Evolutionary conservation across 2,113 vertebrate species (phyloP).

Genomic region (Marmota monax): DNA sequence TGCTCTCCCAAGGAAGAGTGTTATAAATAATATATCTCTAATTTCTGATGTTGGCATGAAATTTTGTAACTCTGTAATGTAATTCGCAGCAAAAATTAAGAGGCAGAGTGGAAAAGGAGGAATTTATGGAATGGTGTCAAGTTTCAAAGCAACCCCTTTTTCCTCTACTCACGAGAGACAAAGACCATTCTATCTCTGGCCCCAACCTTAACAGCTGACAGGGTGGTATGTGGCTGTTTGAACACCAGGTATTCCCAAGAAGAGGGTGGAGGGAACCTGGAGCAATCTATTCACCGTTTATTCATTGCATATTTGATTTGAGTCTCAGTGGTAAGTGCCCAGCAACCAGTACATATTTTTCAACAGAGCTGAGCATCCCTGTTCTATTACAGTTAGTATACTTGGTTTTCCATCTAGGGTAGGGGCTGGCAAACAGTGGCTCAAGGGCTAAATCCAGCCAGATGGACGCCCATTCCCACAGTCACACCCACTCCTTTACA

Average conservation of each 20-base stretch:
- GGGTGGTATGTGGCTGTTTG: background rate
- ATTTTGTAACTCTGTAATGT: background rate
- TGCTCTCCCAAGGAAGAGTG: background rate
- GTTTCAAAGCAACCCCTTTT: background rate
- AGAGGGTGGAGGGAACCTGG: background rate
- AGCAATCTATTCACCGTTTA: background rate
- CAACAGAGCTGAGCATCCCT: background rate
- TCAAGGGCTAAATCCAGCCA: background rate
- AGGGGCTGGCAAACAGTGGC: background rate
- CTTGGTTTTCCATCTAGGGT: background rate
- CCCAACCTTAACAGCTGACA: background rate
- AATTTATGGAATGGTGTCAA: background rate
- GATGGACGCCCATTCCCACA: fast-evolving
- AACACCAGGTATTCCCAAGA: background rate
- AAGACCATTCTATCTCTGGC: background rate
- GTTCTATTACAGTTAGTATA: background rate
- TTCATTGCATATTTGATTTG: background rate
- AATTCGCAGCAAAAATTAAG: background rate
- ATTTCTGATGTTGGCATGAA: background rate
- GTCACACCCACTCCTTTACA: fast-evolving
- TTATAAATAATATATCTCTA: background rate
- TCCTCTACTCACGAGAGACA: background rate
- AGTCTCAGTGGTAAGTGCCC: background rate
- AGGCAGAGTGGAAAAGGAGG: background rate
- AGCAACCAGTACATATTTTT: background rate